These are phyloP conservation scores for Polyommatus iphigenia DNA, from an alignment of 2,888 invertebrate species.

Conservation along the genomic window DNA sequence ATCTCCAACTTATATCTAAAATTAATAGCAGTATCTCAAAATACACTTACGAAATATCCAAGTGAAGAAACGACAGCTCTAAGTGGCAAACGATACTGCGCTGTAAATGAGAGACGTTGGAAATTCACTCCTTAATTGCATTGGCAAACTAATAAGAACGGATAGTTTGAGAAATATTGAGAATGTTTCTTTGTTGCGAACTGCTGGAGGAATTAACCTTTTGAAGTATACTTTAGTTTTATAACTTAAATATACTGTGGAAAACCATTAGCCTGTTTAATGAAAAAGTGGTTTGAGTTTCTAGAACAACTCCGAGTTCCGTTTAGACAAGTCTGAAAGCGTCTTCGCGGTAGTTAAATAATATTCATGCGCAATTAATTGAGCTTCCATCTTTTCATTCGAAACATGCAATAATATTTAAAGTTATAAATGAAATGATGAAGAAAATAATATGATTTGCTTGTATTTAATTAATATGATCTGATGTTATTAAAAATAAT, in stretches of 20 bases:
- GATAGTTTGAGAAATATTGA: slow-evolving; percentile 42
- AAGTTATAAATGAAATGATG: background rate
- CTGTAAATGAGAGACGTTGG: slow-evolving; percentile 46
- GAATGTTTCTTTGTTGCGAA: slow-evolving; percentile 37
- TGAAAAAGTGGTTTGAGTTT: slow-evolving; percentile 24
- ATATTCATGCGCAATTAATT: slow-evolving; percentile 1
- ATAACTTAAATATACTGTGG: slow-evolving; percentile 22
- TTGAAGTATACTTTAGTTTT: slow-evolving; percentile 30
- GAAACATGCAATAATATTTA: background rate
- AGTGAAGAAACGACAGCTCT: slow-evolving; percentile 27
- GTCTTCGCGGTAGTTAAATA: background rate
- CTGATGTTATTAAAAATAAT: too few relatives aligned
- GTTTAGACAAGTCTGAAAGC: background rate
- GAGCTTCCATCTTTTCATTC: background rate
- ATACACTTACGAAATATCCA: slow-evolving; percentile 20
- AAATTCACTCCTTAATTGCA: slow-evolving; percentile 37
- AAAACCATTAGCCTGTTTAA: slow-evolving; percentile 23
- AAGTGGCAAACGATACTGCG: slow-evolving; percentile 39
- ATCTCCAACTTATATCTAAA: background rate
- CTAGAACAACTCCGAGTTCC: slow-evolving; percentile 13
- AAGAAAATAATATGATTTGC: background rate
- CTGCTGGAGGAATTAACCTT: slow-evolving; percentile 32
- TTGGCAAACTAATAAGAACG: slow-evolving; percentile 45
- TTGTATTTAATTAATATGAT: too few relatives aligned
- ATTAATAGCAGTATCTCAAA: background rate